These are phyloP conservation scores for Scyliorhinus canicula DNA, from an alignment of 2,797 vertebrate genomes.

Conservation along the genomic window DNA sequence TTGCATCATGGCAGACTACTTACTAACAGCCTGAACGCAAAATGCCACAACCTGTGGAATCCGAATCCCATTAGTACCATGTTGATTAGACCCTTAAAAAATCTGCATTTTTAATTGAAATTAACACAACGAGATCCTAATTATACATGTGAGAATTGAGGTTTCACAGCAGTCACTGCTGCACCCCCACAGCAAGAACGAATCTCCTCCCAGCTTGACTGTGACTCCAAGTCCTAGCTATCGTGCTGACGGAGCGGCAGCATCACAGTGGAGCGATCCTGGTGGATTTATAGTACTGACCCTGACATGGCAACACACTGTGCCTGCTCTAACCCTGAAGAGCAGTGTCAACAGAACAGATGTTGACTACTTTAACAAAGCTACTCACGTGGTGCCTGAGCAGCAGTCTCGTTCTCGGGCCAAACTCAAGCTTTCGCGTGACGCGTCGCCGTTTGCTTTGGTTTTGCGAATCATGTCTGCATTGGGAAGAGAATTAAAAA, in stretches of 20 bases:
- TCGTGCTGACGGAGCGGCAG: slow-evolving; percentile 51
- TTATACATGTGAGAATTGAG: slow-evolving; percentile 37
- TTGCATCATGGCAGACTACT: neutral
- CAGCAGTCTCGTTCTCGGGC: neutral
- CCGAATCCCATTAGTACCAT: slow-evolving; percentile 24
- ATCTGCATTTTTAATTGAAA: slow-evolving; percentile 39
- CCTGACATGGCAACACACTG: slow-evolving; percentile 57
- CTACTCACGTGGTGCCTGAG: neutral
- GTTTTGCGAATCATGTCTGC: neutral
- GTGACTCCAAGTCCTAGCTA: slow-evolving; percentile 56
- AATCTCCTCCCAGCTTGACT: slow-evolving; percentile 39
- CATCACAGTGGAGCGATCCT: slow-evolving; percentile 66
- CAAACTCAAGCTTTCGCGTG: neutral
- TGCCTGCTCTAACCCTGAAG: slow-evolving; percentile 51
- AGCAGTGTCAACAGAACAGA: slow-evolving; percentile 28
- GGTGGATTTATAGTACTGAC: slow-evolving; percentile 65
- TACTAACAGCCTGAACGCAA: slow-evolving; percentile 28
- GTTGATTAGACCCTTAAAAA: slow-evolving; percentile 34
- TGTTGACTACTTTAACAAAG: slow-evolving; percentile 33
- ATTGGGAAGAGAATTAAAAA: neutral
- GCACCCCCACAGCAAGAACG: slow-evolving; percentile 31
- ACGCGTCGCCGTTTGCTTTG: neutral
- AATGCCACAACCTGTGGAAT: slow-evolving; percentile 35
- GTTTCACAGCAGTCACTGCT: slow-evolving; percentile 33
- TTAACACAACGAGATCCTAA: slow-evolving; percentile 36